Conservation (phyloP, 2,797 vertebrate species). For the Rhyacichthys aspro region DNA sequence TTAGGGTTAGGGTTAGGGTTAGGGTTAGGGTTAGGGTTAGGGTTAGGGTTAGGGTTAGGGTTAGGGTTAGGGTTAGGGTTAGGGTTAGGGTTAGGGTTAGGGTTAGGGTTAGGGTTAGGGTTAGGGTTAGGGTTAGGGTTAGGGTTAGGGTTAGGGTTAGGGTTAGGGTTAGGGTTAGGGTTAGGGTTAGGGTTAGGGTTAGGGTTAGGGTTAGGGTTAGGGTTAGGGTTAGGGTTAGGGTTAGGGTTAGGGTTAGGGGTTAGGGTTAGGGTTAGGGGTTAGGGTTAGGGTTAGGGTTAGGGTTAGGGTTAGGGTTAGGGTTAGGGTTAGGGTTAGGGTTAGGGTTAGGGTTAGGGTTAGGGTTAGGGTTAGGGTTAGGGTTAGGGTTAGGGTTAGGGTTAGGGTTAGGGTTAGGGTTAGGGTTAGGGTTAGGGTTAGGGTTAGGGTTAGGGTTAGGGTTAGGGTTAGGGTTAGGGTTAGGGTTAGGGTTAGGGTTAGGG, state of each 20-base stretch:
- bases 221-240: conserved; percentile 12
- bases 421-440: background rate
- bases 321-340: conserved; percentile 12
- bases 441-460: background rate
- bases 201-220: conserved; percentile 1
- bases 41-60: conserved; percentile 10
- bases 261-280: too few species aligned
- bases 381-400: background rate
- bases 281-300: too few species aligned
- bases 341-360: conserved; percentile 8
- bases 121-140: conserved; percentile 5
- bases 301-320: conserved; percentile 8
- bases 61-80: conserved; percentile 2
- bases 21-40: conserved; percentile 1
- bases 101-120: conserved; percentile 3
- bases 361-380: conserved; percentile 8
- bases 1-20: conserved; percentile 1
- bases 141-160: conserved; percentile 12
- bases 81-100: conserved; percentile 2
- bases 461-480: conserved; percentile 1
- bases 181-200: conserved; percentile 6
- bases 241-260: conserved; percentile 10
- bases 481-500: background rate
- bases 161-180: conserved; percentile 14
- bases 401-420: background rate